Conservation (phyloP, 2,113 vertebrate genomes). For the Daphoenositta chrysoptera region DNA sequence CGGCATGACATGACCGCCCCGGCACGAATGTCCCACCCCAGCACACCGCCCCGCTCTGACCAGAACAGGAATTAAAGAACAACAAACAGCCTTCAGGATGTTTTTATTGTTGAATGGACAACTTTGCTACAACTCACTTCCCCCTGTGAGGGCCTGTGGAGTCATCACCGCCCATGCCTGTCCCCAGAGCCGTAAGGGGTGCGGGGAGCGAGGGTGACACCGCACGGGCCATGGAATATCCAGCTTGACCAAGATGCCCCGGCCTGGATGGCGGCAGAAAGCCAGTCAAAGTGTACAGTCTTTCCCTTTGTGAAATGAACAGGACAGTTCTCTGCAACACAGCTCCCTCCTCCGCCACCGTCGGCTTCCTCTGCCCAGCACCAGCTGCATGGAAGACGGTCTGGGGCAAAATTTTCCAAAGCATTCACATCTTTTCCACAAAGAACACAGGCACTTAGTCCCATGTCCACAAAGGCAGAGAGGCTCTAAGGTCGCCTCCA, state of each 20-base stretch:
- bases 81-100: neutral
- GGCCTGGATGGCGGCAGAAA: neutral
- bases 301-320: neutral
- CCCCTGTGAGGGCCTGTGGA: neutral
- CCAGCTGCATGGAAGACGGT: neutral
- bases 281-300: neutral
- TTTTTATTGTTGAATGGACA: slow-evolving; percentile 20
- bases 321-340: neutral
- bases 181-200: accelerated
- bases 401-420: slow-evolving; percentile 49
- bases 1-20: accelerated
- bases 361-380: neutral
- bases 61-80: neutral
- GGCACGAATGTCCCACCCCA: accelerated
- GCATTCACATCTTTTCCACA: neutral
- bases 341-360: neutral
- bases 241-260: accelerated
- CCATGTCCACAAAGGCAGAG: neutral
- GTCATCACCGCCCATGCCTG: accelerated
- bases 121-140: neutral
- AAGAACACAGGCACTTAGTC: neutral
- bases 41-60: accelerated
- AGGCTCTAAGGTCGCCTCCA: neutral
- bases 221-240: accelerated
- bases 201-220: accelerated